Conservation (phyloP, 2,113 vertebrate genomes). For the Murina feae region DNA sequence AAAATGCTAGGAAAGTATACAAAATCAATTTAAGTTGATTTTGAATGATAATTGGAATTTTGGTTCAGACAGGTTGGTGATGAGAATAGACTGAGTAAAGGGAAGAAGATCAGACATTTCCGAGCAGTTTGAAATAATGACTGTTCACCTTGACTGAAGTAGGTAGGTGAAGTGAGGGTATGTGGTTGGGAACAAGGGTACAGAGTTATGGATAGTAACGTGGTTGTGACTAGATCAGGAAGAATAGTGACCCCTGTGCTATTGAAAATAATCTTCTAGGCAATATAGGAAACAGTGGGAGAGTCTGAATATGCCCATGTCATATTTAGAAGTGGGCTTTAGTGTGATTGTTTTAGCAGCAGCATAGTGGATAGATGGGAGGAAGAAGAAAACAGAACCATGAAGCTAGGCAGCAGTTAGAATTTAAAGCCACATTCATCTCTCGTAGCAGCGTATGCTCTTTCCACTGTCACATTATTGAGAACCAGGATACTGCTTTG, state of each 20-base stretch:
- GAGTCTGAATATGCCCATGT: background rate
- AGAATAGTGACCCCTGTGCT: background rate
- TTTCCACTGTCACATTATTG: background rate
- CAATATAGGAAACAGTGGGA: background rate
- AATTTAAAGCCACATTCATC: background rate
- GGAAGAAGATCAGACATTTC: background rate
- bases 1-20: background rate
- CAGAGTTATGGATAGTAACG: background rate
- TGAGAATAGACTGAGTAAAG: background rate
- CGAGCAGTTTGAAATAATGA: background rate
- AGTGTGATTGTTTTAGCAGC: background rate
- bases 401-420: background rate
- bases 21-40: background rate
- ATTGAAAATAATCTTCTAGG: background rate
- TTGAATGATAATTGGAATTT: background rate
- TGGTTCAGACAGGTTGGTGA: background rate
- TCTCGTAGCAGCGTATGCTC: background rate
- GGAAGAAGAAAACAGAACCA: background rate
- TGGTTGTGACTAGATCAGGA: background rate
- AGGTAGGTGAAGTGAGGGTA: background rate
- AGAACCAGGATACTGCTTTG: background rate
- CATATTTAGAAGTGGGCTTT: background rate
- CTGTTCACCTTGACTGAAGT: background rate
- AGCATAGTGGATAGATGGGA: background rate
- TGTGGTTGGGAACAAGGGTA: too few relatives aligned